Evolutionary conservation across 2,888 invertebrate genomes (phyloP), one percentile per base, ranked within the genome.

Genomic region (Lomographa bimaculata): DNA sequence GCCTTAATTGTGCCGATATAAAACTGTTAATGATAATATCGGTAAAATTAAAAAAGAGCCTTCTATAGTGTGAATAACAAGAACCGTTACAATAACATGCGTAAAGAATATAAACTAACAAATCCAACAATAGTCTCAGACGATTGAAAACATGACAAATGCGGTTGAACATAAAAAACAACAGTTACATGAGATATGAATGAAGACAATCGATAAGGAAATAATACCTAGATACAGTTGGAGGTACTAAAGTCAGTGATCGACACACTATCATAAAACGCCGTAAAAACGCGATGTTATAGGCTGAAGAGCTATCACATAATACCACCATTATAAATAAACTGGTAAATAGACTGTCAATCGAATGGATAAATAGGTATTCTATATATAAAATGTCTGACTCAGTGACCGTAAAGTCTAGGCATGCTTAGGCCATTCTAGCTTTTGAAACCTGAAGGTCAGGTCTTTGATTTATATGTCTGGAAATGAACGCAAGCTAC

Each of bases 251-350:
- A 43, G 14, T 27, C 23, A 11, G 2, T 32, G 51, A 51, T 47
- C 28, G 49, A 50, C 46, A 38, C 37, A 35, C 32, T 45, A 38
- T 32, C 45, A 47, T 49, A 43, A 49, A 49, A 37, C 28, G 43
- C 43, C 46, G 40, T 54, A 54, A 51, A 50, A 54, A 54, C 40
- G 45, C 40, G 28, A 41, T 49, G 51, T 51, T 60, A 61, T 59
- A 47, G 50, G 38, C 53, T 50, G 34, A 42, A 44, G 38, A 49
- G 43, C 50, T 49, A 57, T 62, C 54, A 51, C 51, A 50, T 57
- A 59, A 54, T 50, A 52, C 51, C 29, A 44, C 38, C 49, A 46
- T 50, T 49, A 50, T 30, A 46, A 54, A 57, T 51, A 59, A 57
- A 51, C 32, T 27, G 14, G 41, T 34, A 32, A 40, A 49, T 40